Base-by-base conservation (phyloP, 2,888 invertebrate species). In the Fragum whitleyi region DNA sequence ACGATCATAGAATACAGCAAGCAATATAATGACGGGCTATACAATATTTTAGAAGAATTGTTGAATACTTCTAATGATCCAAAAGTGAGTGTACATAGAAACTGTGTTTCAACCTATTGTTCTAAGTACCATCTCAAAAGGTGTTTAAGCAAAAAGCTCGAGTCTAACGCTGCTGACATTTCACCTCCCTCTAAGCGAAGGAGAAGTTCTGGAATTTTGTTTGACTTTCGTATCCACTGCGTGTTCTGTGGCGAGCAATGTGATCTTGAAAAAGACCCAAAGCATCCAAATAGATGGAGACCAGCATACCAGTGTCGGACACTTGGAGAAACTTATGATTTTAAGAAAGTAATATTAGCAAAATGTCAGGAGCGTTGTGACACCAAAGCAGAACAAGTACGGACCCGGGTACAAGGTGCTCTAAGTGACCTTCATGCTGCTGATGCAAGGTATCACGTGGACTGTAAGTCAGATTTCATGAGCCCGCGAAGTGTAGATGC, bases 391-490 rank as follows among this genome's bases (percentile, higher is more conserved):
- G 26, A 26, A 16, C 28, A 81, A 71, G 78, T 81, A 9, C 28
- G 32, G 14, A 6, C 55, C 9, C 29, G 81, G 2, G 39, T 81
- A 2, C n/a, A 23, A n/a, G 77, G 77, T 23, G 79, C 81, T 39
- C 61, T 85, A 0, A 85, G 85, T 51, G 82, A 79, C 57, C 59
- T 82, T 1, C 85, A 82, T 82, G 85, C 85, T 42, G 79, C 77
- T 16, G 81, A 85, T 73, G 84, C 74, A 16, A 23, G 81, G 16
- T 81, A 84, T 26, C 81, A 84, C 61, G 47, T 23, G 7, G 78
- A 78, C 57, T 81, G 84, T 62, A 68, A 57, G 29, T 21, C 19
- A 32, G 21, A 16, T 11, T 76, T 76, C 36, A 70, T 70, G 61
- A 11, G 42, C 42, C 42, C 29, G 1, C 32, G 36, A 19, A 70